These are phyloP conservation scores for Cydia splendana DNA, from an alignment of 1,140 invertebrate species.

Conservation along the genomic window DNA sequence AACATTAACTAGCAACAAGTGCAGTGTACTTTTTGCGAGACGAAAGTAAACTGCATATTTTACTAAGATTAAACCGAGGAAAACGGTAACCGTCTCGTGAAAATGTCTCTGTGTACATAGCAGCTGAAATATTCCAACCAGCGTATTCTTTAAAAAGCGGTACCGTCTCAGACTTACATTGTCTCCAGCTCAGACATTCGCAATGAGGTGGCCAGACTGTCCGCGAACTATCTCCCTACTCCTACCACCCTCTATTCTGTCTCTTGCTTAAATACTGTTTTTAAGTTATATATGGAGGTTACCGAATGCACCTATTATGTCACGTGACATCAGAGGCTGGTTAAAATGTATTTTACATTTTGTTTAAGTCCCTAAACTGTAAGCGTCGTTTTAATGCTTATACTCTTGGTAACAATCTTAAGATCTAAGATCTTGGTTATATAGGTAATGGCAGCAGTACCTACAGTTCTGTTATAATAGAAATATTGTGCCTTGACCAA, in stretches of 20 bases:
- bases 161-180: background rate
- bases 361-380: too few species aligned
- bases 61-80: background rate
- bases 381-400: too few species aligned
- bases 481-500: constrained; percentile 18
- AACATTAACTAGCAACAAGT: background rate
- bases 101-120: background rate
- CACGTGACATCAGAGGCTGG: background rate
- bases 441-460: too few species aligned
- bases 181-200: constrained; percentile 14
- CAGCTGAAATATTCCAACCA: constrained; percentile 3
- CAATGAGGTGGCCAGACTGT: constrained; percentile 27
- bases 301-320: too few species aligned
- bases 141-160: constrained; percentile 10
- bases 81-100: background rate
- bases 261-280: constrained; percentile 7
- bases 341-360: constrained; percentile 1
- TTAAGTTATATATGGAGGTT: too few species aligned
- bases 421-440: too few species aligned
- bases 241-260: background rate
- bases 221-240: background rate
- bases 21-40: background rate
- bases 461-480: background rate
- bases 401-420: too few species aligned
- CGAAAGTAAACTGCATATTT: background rate